Conservation (phyloP, 2,888 invertebrate genomes). For the Cantharis flavilabris region DNA sequence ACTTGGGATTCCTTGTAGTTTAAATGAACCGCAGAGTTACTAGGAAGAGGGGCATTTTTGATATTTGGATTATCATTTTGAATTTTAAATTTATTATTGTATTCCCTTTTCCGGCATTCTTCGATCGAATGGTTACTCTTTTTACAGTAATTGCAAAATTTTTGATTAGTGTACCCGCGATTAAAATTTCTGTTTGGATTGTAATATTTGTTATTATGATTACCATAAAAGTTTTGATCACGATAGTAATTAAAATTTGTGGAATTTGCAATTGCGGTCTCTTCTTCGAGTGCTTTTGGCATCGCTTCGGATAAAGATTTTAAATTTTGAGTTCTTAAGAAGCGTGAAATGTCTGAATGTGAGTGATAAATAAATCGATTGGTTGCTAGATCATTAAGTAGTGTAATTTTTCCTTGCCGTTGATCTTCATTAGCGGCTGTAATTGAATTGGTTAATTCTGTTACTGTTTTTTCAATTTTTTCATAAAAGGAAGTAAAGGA, state of each 20-base stretch:
- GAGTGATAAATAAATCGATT: neutral
- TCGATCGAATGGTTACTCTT: neutral
- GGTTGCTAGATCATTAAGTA: neutral
- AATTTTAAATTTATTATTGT: neutral
- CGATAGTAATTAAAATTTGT: neutral
- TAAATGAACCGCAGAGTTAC: neutral
- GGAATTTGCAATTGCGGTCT: neutral
- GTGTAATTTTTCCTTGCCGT: neutral
- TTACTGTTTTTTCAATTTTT: neutral
- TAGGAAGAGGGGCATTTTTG: too few relatives aligned
- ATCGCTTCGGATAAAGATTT: neutral
- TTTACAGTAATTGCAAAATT: neutral
- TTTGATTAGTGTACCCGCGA: neutral
- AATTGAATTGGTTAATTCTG: neutral
- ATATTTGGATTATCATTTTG: neutral
- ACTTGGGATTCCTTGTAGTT: neutral
- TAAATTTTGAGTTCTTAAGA: neutral
- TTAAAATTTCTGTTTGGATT: neutral
- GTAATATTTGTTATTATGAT: too few relatives aligned
- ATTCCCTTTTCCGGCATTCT: neutral
- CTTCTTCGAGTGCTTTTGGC: neutral
- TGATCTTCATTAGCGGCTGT: neutral
- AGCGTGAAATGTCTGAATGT: neutral
- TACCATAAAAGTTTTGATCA: neutral
- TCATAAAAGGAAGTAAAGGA: neutral